Conservation (phyloP, 1,140 invertebrate genomes). For the Gonioctena quinquepunctata region DNA sequence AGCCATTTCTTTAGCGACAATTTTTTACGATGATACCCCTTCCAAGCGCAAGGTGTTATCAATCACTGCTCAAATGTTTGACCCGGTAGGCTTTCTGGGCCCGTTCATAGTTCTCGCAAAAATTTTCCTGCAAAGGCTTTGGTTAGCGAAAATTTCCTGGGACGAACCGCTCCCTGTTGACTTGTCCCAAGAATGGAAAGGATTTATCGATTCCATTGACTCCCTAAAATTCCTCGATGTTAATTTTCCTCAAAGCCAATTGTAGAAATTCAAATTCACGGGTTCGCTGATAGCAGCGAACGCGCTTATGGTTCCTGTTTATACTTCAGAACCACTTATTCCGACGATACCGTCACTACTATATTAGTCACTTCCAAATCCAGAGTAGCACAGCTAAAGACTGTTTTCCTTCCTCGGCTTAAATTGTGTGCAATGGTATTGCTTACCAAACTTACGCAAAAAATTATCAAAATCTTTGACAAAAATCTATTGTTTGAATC, state of each 20-base stretch:
- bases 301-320: constrained; percentile 40
- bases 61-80: constrained; percentile 29
- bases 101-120: constrained; percentile 34
- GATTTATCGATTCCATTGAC: constrained; percentile 12
- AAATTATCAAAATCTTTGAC: background rate
- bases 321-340: constrained; percentile 48
- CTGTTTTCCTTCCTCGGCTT: constrained; percentile 35
- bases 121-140: constrained; percentile 34
- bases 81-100: constrained; percentile 35
- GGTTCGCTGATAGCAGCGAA: constrained; percentile 46
- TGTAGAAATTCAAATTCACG: constrained; percentile 27
- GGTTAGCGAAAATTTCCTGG: constrained; percentile 26
- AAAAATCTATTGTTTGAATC: background rate
- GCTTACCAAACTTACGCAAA: constrained; percentile 8
- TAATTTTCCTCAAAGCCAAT: background rate
- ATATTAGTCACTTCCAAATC: constrained; percentile 30
- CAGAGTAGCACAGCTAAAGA: constrained; percentile 40
- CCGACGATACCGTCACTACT: background rate
- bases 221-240: constrained; percentile 4
- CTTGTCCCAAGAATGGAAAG: constrained; percentile 34
- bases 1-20: constrained; percentile 34
- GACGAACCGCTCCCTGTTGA: constrained; percentile 27
- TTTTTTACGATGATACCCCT: constrained; percentile 28
- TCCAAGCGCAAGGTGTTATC: background rate
- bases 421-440: constrained; percentile 27